These are phyloP conservation scores for Catharus fuscescens DNA, from an alignment of 2,113 vertebrate genomes.

Conservation along the genomic window DNA sequence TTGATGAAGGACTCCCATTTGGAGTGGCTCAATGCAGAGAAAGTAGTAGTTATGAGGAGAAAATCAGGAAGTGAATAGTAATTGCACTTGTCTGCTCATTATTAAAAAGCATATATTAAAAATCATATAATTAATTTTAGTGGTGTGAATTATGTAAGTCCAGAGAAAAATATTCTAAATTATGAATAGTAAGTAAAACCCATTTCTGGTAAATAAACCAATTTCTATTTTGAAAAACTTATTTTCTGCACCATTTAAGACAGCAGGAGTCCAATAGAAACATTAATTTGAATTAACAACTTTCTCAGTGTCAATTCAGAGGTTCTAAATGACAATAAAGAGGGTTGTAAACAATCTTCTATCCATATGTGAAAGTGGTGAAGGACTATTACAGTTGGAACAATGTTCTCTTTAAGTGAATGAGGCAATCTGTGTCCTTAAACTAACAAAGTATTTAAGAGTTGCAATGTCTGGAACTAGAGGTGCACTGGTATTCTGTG, in stretches of 20 bases:
- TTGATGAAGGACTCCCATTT: not conserved
- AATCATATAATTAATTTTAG: conserved; percentile 9
- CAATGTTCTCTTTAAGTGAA: not conserved
- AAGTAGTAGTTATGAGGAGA: not conserved
- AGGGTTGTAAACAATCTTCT: not conserved
- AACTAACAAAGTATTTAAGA: not conserved
- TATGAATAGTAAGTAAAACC: not conserved
- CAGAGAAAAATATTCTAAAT: conserved; percentile 15
- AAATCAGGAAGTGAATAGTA: not conserved
- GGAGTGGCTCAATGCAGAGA: not conserved
- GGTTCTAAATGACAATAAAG: conserved; percentile 33
- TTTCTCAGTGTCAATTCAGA: conserved; percentile 20
- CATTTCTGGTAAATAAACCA: not conserved
- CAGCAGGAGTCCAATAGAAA: conserved; percentile 26
- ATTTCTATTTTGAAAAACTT: conserved; percentile 2
- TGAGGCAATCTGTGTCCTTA: not conserved
- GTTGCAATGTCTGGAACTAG: not conserved
- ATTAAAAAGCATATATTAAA: conserved; percentile 31
- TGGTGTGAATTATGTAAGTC: not conserved
- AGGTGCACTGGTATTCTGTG: not conserved
- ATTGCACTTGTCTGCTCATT: not conserved
- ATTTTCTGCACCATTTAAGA: conserved; percentile 29
- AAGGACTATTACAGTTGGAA: not conserved
- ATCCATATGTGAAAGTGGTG: not conserved
- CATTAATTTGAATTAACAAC: conserved; percentile 37